A percentile compares a stretch with the other conserved stretches of the same genome.
phyloP scores from a whole-genome alignment of 2,797 vertebrate species.

The Danio albolineatus region DNA sequence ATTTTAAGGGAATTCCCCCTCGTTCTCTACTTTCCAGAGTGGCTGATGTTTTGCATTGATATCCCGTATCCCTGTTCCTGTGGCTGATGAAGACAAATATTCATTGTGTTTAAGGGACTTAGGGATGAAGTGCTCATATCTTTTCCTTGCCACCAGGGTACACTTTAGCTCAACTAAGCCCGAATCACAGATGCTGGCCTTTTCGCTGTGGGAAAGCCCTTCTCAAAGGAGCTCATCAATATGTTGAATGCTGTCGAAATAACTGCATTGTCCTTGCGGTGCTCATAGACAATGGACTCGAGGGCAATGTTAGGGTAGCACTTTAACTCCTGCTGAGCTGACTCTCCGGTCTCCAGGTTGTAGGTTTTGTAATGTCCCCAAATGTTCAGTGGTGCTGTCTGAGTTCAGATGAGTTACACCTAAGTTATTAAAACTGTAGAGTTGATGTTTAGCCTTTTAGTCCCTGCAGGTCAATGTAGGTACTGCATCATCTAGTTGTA shows the following conservation, averaged over 20 bases:
- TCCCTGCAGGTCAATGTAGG: neutral
- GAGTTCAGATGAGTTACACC: slow-evolving; percentile 11
- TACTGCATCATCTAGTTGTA: neutral
- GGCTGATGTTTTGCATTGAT: neutral
- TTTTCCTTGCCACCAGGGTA: slow-evolving; percentile 29
- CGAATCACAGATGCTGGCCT: slow-evolving; percentile 64
- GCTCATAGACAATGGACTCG: slow-evolving; percentile 50
- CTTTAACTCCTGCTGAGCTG: slow-evolving; percentile 36
- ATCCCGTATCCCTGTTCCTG: slow-evolving; percentile 7
- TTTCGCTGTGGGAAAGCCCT: slow-evolving; percentile 56
- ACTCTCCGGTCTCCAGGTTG: neutral
- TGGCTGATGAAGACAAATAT: slow-evolving; percentile 38
- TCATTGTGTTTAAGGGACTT: slow-evolving; percentile 19
- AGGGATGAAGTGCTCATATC: slow-evolving; percentile 36
- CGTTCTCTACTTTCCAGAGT: slow-evolving; percentile 4
- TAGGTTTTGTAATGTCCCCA: slow-evolving; percentile 1
- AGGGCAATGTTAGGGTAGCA: slow-evolving; percentile 6
- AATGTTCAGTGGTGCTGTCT: neutral
- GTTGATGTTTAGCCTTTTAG: neutral
- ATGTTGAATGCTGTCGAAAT: slow-evolving; percentile 66
- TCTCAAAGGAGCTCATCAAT: slow-evolving; percentile 61
- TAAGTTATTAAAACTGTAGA: slow-evolving; percentile 13
- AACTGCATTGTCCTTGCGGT: slow-evolving; percentile 59
- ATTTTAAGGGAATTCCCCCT: slow-evolving; percentile 15
- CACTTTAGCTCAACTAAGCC: slow-evolving; percentile 40